Conservation (phyloP, 2,113 vertebrate species). For the Cyprinodon variegatus region DNA sequence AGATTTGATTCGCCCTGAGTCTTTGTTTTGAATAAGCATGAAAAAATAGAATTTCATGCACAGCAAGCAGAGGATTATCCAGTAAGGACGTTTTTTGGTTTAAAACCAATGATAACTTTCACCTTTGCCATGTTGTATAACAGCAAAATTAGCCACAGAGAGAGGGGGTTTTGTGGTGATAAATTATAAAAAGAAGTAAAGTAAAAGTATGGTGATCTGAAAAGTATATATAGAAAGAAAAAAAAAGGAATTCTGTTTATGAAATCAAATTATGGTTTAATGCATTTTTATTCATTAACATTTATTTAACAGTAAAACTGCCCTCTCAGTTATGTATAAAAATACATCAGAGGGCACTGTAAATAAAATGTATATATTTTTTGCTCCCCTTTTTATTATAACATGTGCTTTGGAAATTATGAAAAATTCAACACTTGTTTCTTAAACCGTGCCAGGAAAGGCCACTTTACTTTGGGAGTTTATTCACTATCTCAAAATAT, state of each 20-base stretch:
- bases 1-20: neutral
- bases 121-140: neutral
- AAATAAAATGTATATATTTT: neutral
- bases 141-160: neutral
- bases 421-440: no score
- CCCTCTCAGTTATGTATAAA: no score
- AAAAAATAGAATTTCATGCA: neutral
- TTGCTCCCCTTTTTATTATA: neutral
- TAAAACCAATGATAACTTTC: neutral
- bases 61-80: neutral
- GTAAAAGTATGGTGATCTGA: neutral
- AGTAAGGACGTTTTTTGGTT: neutral
- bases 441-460: no score
- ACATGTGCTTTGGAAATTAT: neutral
- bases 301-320: no score
- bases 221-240: neutral
- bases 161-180: neutral
- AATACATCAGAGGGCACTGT: no score
- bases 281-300: no score
- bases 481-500: no score
- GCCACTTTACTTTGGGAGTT: no score
- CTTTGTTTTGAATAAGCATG: slow-evolving; percentile 7
- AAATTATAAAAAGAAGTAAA: neutral
- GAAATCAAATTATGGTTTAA: no score
- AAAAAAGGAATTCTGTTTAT: no score